Base-by-base conservation (phyloP, 2,888 invertebrate species). In the Rugalucina vietnamica region DNA sequence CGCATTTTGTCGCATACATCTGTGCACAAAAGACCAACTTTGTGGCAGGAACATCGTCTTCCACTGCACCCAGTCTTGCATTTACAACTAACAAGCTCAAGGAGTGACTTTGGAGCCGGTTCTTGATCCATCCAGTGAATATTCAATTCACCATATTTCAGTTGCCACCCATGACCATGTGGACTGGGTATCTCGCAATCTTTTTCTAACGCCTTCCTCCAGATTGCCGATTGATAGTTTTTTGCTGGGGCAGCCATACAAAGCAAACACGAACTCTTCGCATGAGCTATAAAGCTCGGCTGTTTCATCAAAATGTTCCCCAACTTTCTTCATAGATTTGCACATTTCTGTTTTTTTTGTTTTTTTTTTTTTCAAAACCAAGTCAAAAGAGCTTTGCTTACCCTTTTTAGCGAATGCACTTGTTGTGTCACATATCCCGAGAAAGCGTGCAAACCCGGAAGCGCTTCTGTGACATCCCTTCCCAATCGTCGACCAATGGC, bases 391-490 rank as follows among this genome's bases (percentile, higher is more conserved):
- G 34, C 2, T 1, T 34, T 34, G 32, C 34, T 60, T 65, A 2
- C 32, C 65, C 18, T 65, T 65, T 18, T 34, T 34, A 12, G 21
- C 8, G 21, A 65, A 65, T 1, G 65, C 65, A 34, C 34, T 65
- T 34, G 65, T 32, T 65, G 65, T 65, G 34, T 65, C 65, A 18
- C 65, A 65, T n/a, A n/a, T 65, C 65, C 65, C 34, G 65, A 34
- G 34, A 65, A 65, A 65, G 65, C 65, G 21, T 65, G 65, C 21
- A 65, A 12, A 1, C 65, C 65, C 21, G 65, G 65, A 34, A 65
- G 65, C 14, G 65, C 65, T n/a, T 65, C 3, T 18, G 60, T 27
- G 10, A 60, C 27, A 27, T 60, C 27, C 29, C 27, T 3, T 12
- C 65, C 34, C 12, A 65, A 21, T 18, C 21, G 12, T 65, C 65